Evolutionary conservation across 2,113 vertebrate species (phyloP), one percentile per base, ranked within the genome.

Genomic region (Trichomycterus rosablanca): DNA sequence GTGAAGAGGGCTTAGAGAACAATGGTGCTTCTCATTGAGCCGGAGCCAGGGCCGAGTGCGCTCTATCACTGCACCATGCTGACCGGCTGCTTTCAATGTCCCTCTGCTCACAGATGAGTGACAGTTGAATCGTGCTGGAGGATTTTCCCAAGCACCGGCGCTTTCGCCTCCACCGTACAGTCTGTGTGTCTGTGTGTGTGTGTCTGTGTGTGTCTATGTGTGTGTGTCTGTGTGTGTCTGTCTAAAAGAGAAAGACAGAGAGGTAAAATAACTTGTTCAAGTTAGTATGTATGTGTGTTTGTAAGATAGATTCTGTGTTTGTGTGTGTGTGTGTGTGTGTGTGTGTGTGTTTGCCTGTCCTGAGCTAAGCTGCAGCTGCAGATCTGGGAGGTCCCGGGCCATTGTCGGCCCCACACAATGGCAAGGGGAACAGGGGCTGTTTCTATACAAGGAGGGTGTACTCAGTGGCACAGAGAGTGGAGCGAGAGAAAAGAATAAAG

Each of bases 121-220:
- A 94, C 94, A 93, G 92, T 82, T 97, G 89, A 95, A 95, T 94
- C 82, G 76, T 79, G 66, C 62, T 45, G 67, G 80, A 80, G 79
- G 83, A 87, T 87, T 86, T 86, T 86, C 84, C 82, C 87, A 88
- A 91, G 87, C 87, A 84, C 78, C 81, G 82, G 78, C 74, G 66
- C 78, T 48, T 54, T 22, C 34, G 57, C 60, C 52, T 54, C 65
- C 61, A 35, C 48, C 54, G 54, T 40, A 28, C 55, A 32, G 48
- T n/a, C 22, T 1, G n/a, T 11, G 14, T 49, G 30, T 49, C 30
- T 60, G 40, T 45, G 24, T 45, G 40, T 43, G 37, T 55, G 34
- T 48, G 20, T 14, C 30, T 32, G n/a, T 62, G 43, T 48, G 59
- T 68, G 59, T 57, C 32, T 19, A 23, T 52, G 44, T 37, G 11